Evolutionary conservation across 2,888 invertebrate genomes (phyloP).

Genomic region (Acheta domesticus): DNA sequence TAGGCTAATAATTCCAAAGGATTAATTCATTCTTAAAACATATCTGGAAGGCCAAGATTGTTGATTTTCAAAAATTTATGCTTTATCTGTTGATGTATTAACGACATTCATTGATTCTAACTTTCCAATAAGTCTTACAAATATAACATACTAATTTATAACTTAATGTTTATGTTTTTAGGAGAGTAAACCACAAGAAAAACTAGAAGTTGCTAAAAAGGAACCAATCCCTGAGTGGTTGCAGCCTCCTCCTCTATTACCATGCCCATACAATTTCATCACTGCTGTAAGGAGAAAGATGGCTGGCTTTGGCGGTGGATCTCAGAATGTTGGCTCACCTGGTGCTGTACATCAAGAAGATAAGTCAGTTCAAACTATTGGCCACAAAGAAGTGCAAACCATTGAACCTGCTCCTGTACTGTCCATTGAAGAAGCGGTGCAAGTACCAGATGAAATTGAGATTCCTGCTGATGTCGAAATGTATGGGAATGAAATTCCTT

Average conservation of each 20-base stretch:
- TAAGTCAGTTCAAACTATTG: conserved; percentile 5
- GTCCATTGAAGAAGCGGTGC: not conserved
- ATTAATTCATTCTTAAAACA: too few species aligned
- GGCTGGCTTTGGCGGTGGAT: not conserved
- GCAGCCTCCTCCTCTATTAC: conserved; percentile 46
- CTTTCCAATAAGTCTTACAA: too few species aligned
- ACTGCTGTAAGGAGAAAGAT: conserved; percentile 50
- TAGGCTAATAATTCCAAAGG: too few species aligned
- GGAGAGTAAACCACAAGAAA: not conserved
- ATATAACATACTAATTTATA: too few species aligned
- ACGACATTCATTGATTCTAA: too few species aligned
- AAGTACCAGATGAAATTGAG: not conserved
- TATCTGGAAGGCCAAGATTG: too few species aligned
- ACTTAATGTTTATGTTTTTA: too few species aligned
- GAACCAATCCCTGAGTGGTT: conserved; percentile 45
- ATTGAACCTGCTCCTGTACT: not conserved
- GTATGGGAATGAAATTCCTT: not conserved
- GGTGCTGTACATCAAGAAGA: not conserved
- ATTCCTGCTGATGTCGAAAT: not conserved
- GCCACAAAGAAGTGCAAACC: not conserved
- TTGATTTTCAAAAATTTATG: too few species aligned
- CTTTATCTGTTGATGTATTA: too few species aligned
- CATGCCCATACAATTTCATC: conserved; percentile 60
- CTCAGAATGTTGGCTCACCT: not conserved
- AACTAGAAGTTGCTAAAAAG: conserved; percentile 42